Conservation (phyloP, 1,140 invertebrate species). For the Rhizoglyphus robini region DNA sequence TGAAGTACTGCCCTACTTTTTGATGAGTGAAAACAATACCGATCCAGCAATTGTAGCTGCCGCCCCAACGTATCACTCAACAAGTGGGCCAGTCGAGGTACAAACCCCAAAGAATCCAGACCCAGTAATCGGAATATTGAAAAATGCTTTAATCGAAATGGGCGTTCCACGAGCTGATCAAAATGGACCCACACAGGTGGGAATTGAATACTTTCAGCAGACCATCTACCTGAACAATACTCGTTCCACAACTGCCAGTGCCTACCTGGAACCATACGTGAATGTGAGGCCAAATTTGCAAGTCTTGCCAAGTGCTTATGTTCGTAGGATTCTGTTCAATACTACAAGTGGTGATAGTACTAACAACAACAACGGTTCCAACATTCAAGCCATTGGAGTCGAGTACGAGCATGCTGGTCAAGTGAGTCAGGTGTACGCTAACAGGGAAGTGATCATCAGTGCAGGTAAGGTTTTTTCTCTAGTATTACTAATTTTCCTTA, state of each 20-base stretch:
- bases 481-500: no score
- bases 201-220: slow-evolving; percentile 46
- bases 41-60: slow-evolving; percentile 29
- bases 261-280: slow-evolving; percentile 66
- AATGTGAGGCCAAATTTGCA: slow-evolving; percentile 67
- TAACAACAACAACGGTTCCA: slow-evolving; percentile 64
- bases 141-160: slow-evolving; percentile 56
- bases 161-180: slow-evolving; percentile 65
- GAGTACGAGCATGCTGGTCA: slow-evolving; percentile 51
- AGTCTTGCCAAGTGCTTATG: slow-evolving; percentile 65
- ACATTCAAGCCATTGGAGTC: slow-evolving; percentile 59
- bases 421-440: slow-evolving; percentile 47
- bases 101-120: slow-evolving; percentile 66
- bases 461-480: slow-evolving; percentile 47
- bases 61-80: slow-evolving; percentile 46
- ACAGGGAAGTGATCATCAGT: slow-evolving; percentile 60
- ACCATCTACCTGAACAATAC: slow-evolving; percentile 68
- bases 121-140: slow-evolving; percentile 46
- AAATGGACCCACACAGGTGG: slow-evolving; percentile 61
- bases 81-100: slow-evolving; percentile 63
- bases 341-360: no score
- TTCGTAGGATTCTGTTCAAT: slow-evolving; percentile 67
- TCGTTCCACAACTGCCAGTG: slow-evolving; percentile 74
- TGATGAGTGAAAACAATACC: slow-evolving; percentile 37
- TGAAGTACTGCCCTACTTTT: slow-evolving; percentile 51